Evolutionary conservation across 1,140 invertebrate genomes (phyloP).

Genomic region (Ectropis grisescens): DNA sequence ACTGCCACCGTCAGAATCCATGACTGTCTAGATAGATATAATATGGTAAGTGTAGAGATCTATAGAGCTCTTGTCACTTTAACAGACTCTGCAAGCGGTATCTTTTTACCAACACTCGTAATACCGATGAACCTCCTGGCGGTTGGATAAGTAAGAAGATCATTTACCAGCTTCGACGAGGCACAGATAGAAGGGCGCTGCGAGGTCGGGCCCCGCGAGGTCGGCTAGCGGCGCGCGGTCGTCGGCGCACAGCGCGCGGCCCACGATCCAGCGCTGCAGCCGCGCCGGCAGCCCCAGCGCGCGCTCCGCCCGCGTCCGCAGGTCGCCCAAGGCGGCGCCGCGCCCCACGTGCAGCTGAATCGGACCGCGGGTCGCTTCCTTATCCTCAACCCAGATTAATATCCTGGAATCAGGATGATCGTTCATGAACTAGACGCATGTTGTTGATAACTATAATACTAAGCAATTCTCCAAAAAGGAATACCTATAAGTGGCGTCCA

Average conservation of each 20-base stretch:
- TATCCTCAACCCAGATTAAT: slow-evolving; percentile 52
- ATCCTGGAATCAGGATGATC: slow-evolving; percentile 39
- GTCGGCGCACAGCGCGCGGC: slow-evolving; percentile 36
- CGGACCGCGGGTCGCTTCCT: slow-evolving; percentile 43
- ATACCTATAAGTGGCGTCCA: too few species aligned
- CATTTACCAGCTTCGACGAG: slow-evolving; percentile 43
- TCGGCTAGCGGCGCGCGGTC: slow-evolving; percentile 24
- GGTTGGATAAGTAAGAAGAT: too few species aligned
- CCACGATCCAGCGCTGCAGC: slow-evolving; percentile 60
- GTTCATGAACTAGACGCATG: too few species aligned
- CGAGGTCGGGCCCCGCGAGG: slow-evolving; percentile 39
- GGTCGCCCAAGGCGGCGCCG: slow-evolving; percentile 27
- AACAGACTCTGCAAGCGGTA: too few species aligned
- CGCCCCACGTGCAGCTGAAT: slow-evolving; percentile 24
- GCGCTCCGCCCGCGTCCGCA: slow-evolving; percentile 30
- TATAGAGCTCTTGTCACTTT: too few species aligned
- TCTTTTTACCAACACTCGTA: too few species aligned
- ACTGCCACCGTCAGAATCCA: too few species aligned
- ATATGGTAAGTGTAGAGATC: too few species aligned
- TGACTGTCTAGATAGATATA: too few species aligned
- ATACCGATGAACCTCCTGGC: too few species aligned
- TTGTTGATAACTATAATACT: too few species aligned
- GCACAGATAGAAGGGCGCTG: slow-evolving; percentile 53
- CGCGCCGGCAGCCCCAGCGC: slow-evolving; percentile 45
- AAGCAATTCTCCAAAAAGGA: too few species aligned